Base-by-base conservation (phyloP, 2,797 vertebrate genomes). In the Gephyroberyx darwinii region DNA sequence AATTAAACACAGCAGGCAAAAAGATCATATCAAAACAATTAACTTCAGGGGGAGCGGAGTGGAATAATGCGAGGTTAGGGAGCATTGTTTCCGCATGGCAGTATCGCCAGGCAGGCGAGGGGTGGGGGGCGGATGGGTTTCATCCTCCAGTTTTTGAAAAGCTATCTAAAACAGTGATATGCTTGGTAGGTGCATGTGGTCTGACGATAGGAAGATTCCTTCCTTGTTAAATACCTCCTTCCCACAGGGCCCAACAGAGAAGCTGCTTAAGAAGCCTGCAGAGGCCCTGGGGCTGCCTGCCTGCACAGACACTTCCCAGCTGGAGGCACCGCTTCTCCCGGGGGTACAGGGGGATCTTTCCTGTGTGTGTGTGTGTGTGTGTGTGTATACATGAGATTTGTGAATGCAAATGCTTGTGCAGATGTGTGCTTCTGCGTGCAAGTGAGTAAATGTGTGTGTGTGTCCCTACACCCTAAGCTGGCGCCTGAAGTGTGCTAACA, bases 1-100 rank as follows among this genome's bases (percentile, higher is more conserved):
- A 86, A 84, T 79, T 71, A 80, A 80, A 81, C 77, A 70, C 54
- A 53, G 75, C 66, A n/a, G 68, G 73, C 74, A 74, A 41, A 74
- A 45, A 69, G 62, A 87, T 84, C 70, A 71, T 71, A 83, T 84
- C 47, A 73, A 63, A 83, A 57, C 60, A 53, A 77, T 84, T 74
- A 64, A 61, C 56, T 75, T 65, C 20, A 77, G 39, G 50, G 57
- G 75, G 67, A 81, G 67, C 43, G 12, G 55, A 63, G 65, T 52
- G 74, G 53, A 71, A 75, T 35, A 76, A 78, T 43, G 60, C 5
- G 0, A 63, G 80, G 77, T 75, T 74, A 80, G 10, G 52, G 47
- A 78, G 65, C 54, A 61, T 54, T 61, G 69, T 85, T 86, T 85
- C 80, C 37, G 33, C 61, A 62, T 56, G 72, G 69, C 67, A 82